Base-by-base conservation (phyloP, 2,797 vertebrate genomes). In the Acipenser transmontanus region DNA sequence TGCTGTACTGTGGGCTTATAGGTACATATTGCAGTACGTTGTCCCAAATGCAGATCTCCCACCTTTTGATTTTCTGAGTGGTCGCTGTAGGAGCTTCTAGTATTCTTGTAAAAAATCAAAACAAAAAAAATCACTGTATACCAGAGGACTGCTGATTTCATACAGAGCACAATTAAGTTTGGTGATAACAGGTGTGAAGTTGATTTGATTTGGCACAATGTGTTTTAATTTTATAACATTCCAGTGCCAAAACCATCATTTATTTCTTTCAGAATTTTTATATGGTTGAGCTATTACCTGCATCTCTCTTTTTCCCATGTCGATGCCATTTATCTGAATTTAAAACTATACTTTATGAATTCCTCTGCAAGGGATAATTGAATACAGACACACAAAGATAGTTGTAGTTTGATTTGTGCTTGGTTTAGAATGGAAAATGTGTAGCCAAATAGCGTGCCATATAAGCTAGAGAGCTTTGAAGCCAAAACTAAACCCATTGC, bases 61-160 rank as follows among this genome's bases (percentile, higher is more conserved):
- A 67, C 71, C 75, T 12, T 34, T 76, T 68, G 77, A 73, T 78
- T 82, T 82, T 89, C 82, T 84, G 83, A 86, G 73, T 73, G 84
- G 84, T 86, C 82, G 69, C 82, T 73, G 70, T 54, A 69, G 70
- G 69, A 69, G 63, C 50, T 64, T 34, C 34, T 34, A 34, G 34
- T 34, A 34, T 34, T 34, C 34, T 34, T 34, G 34, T 34, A 34
- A 34, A 34, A 34, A 34, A 34, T n/a, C 17, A 34, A 34, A 34
- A 34, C 34, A 3, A 34, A 34, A 34, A 34, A n/a, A 57, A 57
- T 13, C 54, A 57, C 54, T 57, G 62, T 49, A 61, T 71, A 62
- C 65, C 66, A 20, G 34, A 34, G 34, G 34, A 34, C 48, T 51
- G 47, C 57, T 47, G 11, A 7, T 63, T 50, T 11, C 51, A 34